Conservation (phyloP, 2,888 invertebrate species). For the Ferdinandea cuprea region DNA sequence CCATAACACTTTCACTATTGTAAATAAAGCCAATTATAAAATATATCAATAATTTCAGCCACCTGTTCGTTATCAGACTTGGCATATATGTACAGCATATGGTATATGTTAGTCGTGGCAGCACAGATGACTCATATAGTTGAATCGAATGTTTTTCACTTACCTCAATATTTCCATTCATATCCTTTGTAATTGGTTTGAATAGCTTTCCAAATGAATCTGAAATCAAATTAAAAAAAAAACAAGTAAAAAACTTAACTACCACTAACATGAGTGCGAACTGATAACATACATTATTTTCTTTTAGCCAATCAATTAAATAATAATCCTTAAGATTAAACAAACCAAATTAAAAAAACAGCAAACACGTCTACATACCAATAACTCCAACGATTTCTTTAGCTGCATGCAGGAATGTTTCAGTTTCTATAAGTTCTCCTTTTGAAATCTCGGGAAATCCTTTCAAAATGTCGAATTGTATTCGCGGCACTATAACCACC, state of each 20-base stretch:
- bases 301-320: background rate
- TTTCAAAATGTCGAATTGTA: slow-evolving; percentile 80
- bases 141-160: too few relatives aligned
- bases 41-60: too few relatives aligned
- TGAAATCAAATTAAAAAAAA: slow-evolving; percentile 80
- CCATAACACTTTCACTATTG: too few relatives aligned
- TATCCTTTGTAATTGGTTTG: slow-evolving; percentile 89
- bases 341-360: slow-evolving; percentile 11
- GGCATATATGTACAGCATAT: too few relatives aligned
- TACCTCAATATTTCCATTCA: slow-evolving; percentile 91
- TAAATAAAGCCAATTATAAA: too few relatives aligned
- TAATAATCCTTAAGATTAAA: slow-evolving; percentile 1
- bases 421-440: slow-evolving; percentile 85
- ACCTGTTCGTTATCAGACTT: too few relatives aligned
- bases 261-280: background rate
- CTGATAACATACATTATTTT: slow-evolving; percentile 13
- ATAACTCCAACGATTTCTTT: slow-evolving; percentile 86
- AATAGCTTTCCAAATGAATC: slow-evolving; percentile 90
- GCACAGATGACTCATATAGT: too few relatives aligned
- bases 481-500: slow-evolving; percentile 75
- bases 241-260: slow-evolving; percentile 8
- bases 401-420: slow-evolving; percentile 86
- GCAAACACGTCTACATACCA: slow-evolving; percentile 84
- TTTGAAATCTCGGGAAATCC: slow-evolving; percentile 85
- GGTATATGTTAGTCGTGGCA: too few relatives aligned